Evolutionary conservation across 2,797 vertebrate species (phyloP).

Genomic region (Periparus ater): DNA sequence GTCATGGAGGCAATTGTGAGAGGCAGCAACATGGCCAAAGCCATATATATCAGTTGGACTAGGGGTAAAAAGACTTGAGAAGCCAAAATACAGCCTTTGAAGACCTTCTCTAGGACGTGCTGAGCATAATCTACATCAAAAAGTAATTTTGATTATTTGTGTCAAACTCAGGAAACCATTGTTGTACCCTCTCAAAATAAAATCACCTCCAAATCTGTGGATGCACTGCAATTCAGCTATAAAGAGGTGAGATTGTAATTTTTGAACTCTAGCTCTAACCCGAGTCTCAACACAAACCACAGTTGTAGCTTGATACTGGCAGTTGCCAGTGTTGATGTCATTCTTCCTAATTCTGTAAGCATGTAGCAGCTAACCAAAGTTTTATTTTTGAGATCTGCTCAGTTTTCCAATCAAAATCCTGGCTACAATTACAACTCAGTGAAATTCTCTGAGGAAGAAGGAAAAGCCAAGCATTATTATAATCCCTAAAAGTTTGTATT

Average conservation of each 20-base stretch:
- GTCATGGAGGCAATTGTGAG: not conserved
- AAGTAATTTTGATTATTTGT: not conserved
- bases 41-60: not conserved
- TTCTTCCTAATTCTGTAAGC: not conserved
- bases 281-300: not conserved
- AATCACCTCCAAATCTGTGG: not conserved
- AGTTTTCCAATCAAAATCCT: not conserved
- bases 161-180: not conserved
- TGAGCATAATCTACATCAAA: not conserved
- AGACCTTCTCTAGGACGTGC: not conserved
- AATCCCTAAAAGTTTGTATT: not conserved
- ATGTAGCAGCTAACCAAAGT: not conserved
- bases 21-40: not conserved
- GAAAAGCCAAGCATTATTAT: not conserved
- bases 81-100: not conserved
- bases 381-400: not conserved
- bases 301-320: not conserved
- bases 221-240: not conserved
- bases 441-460: not conserved
- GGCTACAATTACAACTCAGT: not conserved
- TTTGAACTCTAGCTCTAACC: not conserved
- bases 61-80: not conserved
- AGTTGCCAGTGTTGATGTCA: rapidly evolving
- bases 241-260: not conserved
- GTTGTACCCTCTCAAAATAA: not conserved